These are phyloP conservation scores for Mesaphorura yosii DNA, from an alignment of 1,140 invertebrate species.

Conservation along the genomic window DNA sequence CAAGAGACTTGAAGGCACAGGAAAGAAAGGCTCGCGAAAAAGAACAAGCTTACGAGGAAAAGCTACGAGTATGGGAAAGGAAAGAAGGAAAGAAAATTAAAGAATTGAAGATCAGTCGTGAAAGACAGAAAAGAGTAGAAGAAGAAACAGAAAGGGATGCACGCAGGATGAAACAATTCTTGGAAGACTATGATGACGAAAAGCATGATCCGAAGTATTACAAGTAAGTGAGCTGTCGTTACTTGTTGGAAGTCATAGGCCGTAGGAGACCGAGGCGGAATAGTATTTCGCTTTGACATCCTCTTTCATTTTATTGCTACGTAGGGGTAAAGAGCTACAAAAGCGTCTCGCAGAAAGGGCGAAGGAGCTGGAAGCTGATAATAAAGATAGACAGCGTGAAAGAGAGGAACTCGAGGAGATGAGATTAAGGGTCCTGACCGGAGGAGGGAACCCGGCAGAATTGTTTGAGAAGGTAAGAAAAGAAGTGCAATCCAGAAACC, in stretches of 20 bases:
- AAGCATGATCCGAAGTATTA: slow-evolving; percentile 94
- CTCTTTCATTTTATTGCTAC: slow-evolving; percentile 30
- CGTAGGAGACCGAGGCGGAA: no score
- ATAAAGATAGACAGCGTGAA: slow-evolving; percentile 75
- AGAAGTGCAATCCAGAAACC: no score
- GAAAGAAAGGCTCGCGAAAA: slow-evolving; percentile 86
- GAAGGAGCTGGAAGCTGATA: slow-evolving; percentile 82
- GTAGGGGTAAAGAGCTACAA: slow-evolving; percentile 72
- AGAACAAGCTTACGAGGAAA: slow-evolving; percentile 78
- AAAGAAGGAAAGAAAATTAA: slow-evolving; percentile 83
- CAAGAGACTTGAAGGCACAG: slow-evolving; percentile 73
- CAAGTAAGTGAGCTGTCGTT: slow-evolving; percentile 47
- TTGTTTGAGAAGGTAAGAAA: slow-evolving; percentile 21
- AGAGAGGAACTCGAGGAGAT: slow-evolving; percentile 85
- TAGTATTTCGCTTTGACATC: no score
- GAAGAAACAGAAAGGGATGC: slow-evolving; percentile 79
- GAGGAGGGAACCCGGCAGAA: slow-evolving; percentile 42
- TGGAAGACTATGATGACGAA: slow-evolving; percentile 98
- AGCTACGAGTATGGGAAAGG: slow-evolving; percentile 75
- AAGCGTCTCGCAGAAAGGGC: slow-evolving; percentile 77
- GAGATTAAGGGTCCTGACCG: slow-evolving; percentile 64
- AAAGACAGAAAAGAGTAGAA: slow-evolving; percentile 69
- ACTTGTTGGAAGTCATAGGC: no score
- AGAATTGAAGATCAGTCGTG: slow-evolving; percentile 81
- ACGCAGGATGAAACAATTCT: slow-evolving; percentile 86